Evolutionary conservation across 2,888 invertebrate genomes (phyloP).

Genomic region (Nymphalis c-album): DNA sequence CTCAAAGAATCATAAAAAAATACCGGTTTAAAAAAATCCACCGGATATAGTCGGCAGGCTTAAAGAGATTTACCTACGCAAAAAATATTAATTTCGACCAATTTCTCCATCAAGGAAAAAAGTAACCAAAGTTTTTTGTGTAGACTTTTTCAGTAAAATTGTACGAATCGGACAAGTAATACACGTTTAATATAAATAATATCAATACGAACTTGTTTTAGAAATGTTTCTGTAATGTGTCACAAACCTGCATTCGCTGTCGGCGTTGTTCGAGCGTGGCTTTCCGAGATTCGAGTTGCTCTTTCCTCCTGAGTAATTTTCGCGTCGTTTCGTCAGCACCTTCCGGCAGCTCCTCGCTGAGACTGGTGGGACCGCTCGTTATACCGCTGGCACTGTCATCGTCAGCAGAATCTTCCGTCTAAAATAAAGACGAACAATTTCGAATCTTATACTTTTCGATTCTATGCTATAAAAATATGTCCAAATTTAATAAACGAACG

Average conservation of each 20-base stretch:
- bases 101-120: too few species aligned
- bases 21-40: too few species aligned
- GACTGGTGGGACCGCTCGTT: slow-evolving; percentile 50
- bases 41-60: too few species aligned
- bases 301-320: slow-evolving; percentile 67
- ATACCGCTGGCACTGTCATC: slow-evolving; percentile 55
- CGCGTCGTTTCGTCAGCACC: slow-evolving; percentile 74
- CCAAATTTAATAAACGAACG: too few species aligned
- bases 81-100: too few species aligned
- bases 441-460: background rate
- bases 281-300: slow-evolving; percentile 69
- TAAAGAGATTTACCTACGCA: too few species aligned
- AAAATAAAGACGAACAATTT: slow-evolving; percentile 8
- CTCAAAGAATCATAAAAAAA: too few species aligned
- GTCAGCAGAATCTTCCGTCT: slow-evolving; percentile 71
- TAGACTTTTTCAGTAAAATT: background rate
- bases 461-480: background rate
- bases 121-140: too few species aligned
- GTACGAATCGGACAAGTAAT: background rate
- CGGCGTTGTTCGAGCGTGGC: slow-evolving; percentile 68
- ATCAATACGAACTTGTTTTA: background rate
- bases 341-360: slow-evolving; percentile 77
- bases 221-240: slow-evolving; percentile 10
- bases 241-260: slow-evolving; percentile 69
- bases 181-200: slow-evolving; percentile 1